Conservation (phyloP, 2,888 invertebrate genomes). For the Molorchus minor region DNA sequence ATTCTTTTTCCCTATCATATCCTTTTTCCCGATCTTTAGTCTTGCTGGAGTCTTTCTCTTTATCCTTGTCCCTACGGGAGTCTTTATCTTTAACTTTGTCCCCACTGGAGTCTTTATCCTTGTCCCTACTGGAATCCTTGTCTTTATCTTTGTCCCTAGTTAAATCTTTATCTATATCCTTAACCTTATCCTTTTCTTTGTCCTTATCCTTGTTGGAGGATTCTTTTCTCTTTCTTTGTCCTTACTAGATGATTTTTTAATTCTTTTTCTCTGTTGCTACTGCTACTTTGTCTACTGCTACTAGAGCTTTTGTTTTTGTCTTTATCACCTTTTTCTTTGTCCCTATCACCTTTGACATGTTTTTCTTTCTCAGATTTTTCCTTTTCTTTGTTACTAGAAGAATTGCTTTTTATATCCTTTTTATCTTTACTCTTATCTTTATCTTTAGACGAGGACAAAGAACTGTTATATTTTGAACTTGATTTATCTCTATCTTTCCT, state of each 20-base stretch:
- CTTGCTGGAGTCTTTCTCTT: conserved; percentile 38
- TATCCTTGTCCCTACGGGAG: conserved; percentile 43
- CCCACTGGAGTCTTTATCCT: conserved; percentile 41
- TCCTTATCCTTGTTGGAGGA: conserved; percentile 43
- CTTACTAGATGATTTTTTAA: conserved; percentile 12
- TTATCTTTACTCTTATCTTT: conserved; percentile 41
- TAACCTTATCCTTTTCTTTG: conserved; percentile 48
- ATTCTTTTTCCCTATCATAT: conserved; percentile 41
- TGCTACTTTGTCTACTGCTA: conserved; percentile 40
- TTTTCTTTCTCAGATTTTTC: conserved; percentile 28
- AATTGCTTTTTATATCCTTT: conserved; percentile 42
- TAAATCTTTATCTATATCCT: no score
- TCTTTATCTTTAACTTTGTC: no score
- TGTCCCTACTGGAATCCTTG: conserved; percentile 43
- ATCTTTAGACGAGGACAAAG: conserved; percentile 30
- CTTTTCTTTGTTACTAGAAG: conserved; percentile 36
- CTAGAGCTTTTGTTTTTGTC: conserved; percentile 22
- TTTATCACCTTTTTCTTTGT: conserved; percentile 14
- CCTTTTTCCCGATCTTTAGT: no score
- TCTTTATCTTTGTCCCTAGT: conserved; percentile 49
- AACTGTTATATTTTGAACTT: conserved; percentile 37
- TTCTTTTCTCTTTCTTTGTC: conserved; percentile 5
- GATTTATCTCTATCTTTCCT: conserved; percentile 30
- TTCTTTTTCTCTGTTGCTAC: conserved; percentile 20
- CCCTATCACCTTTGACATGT: not conserved